phyloP scores from a whole-genome alignment of 2,113 vertebrate species.

The Pteronura brasiliensis region DNA sequence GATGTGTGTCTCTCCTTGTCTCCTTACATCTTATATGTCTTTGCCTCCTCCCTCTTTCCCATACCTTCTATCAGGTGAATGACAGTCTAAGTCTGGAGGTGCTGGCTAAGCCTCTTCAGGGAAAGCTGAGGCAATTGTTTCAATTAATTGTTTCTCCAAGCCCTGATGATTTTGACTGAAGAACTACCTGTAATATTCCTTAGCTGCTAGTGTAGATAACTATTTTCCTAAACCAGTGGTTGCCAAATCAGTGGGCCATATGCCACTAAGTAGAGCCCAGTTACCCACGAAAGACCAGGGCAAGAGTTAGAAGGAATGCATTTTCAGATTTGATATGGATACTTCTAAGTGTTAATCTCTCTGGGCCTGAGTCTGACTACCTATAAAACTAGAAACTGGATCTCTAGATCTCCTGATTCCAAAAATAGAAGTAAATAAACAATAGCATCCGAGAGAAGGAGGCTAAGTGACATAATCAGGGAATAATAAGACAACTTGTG shows the following conservation, averaged over 20 bases:
- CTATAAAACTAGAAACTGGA: conserved; percentile 27
- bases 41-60: not conserved
- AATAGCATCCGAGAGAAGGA: not conserved
- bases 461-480: not conserved
- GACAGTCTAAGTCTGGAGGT: not conserved
- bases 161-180: not conserved
- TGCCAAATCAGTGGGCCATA: conserved; percentile 10
- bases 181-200: not conserved
- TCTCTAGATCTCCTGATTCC: not conserved
- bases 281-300: not conserved
- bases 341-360: not conserved
- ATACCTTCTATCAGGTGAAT: not conserved
- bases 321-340: not conserved
- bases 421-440: conserved; percentile 45
- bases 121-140: not conserved
- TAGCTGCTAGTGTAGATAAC: not conserved
- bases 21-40: not conserved
- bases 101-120: not conserved
- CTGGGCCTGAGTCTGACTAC: not conserved
- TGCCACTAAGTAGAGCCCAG: not conserved
- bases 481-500: not conserved
- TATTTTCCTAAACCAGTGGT: not conserved
- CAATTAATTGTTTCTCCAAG: not conserved
- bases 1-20: not conserved
- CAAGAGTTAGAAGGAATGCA: not conserved